Evolutionary conservation across 2,797 vertebrate species (phyloP).

Genomic region (Artibeus jamaicensis): DNA sequence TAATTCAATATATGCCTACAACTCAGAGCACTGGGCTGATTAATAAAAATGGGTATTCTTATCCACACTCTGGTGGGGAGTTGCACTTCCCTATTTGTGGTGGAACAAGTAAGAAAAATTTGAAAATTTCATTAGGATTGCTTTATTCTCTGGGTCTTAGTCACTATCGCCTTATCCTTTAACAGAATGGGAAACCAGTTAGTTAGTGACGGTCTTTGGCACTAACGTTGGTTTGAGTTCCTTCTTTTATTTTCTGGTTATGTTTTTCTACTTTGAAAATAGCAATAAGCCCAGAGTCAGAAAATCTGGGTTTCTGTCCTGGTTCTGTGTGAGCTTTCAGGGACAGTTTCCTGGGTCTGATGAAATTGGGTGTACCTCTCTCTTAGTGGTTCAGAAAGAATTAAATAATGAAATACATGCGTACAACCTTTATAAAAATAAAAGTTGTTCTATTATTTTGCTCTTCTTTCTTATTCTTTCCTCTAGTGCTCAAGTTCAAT

Average conservation of each 20-base stretch:
- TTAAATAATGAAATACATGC: background rate
- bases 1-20: slow-evolving; percentile 62
- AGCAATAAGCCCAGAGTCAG: background rate
- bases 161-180: background rate
- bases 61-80: slow-evolving; percentile 50
- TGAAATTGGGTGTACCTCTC: background rate
- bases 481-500: background rate
- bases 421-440: background rate
- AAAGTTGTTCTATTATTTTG: background rate
- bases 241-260: background rate
- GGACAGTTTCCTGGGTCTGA: background rate
- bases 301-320: background rate
- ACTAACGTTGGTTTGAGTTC: background rate
- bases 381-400: background rate
- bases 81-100: background rate
- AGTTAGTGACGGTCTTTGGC: background rate
- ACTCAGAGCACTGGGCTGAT: slow-evolving; percentile 31
- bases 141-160: background rate
- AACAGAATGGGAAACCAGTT: background rate
- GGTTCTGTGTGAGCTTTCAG: background rate
- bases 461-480: background rate
- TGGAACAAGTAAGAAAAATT: background rate
- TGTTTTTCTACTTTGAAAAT: background rate
- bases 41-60: slow-evolving; percentile 60
- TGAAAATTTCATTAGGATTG: background rate